Conservation (phyloP, 2,113 vertebrate genomes). For the Hyla sarda region DNA sequence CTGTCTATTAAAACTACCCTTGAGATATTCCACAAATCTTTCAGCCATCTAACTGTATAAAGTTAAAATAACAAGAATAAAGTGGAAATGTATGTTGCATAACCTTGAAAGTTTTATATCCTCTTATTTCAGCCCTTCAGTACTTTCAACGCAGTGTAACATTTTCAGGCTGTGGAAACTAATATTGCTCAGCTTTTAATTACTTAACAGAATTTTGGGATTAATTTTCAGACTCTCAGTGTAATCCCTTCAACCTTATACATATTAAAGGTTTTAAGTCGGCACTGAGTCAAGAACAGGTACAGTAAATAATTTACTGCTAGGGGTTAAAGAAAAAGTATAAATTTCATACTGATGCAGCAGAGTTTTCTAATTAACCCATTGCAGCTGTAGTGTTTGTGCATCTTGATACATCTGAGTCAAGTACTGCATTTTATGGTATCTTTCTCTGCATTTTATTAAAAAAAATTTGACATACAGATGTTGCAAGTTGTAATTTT, state of each 20-base stretch:
- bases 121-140: neutral
- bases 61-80: conserved; percentile 25
- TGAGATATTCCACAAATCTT: conserved; percentile 18
- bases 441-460: too few relatives aligned
- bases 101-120: conserved; percentile 24
- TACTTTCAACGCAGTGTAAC: neutral
- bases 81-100: conserved; percentile 1
- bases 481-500: too few relatives aligned
- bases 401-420: neutral
- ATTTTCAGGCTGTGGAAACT: conserved; percentile 14
- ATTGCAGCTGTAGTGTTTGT: neutral
- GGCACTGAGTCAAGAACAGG: conserved; percentile 1
- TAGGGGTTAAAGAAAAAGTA: neutral
- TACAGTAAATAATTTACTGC: neutral
- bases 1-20: conserved; percentile 19
- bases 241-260: conserved; percentile 7
- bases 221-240: neutral
- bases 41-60: conserved; percentile 17
- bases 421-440: too few relatives aligned
- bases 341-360: neutral
- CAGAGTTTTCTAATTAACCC: neutral
- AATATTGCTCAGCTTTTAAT: conserved; percentile 23
- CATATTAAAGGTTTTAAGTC: conserved; percentile 13
- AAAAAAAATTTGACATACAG: too few relatives aligned
- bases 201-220: conserved; percentile 11